Conservation (phyloP, 2,797 vertebrate species). For the Pseudotriccus pelzelni region DNA sequence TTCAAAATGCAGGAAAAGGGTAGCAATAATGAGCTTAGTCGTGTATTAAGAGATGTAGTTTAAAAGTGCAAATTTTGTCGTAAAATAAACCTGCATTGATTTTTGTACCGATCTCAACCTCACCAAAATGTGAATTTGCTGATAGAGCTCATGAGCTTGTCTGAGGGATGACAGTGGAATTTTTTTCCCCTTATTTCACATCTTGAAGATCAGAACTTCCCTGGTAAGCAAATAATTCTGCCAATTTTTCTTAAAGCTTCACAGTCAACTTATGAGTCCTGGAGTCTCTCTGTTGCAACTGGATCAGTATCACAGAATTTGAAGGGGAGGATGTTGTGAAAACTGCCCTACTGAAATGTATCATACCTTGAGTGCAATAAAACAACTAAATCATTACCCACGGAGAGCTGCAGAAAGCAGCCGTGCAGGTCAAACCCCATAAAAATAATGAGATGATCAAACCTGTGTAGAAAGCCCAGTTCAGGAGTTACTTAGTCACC, state of each 20-base stretch:
- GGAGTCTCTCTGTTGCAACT: background rate
- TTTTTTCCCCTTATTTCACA: background rate
- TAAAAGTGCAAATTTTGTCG: background rate
- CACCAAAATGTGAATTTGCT: background rate
- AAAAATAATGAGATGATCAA: background rate
- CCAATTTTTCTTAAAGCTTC: background rate
- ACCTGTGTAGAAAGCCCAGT: background rate
- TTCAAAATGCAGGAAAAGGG: background rate
- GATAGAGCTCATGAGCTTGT: background rate
- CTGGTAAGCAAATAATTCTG: background rate
- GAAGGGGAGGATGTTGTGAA: background rate
- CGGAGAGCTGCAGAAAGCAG: background rate
- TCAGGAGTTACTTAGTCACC: background rate
- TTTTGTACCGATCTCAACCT: background rate
- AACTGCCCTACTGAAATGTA: background rate
- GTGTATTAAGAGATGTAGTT: background rate
- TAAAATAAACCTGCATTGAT: background rate
- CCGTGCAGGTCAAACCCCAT: background rate
- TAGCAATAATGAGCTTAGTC: background rate
- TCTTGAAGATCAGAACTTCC: background rate
- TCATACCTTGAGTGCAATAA: background rate
- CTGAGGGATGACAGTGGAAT: background rate
- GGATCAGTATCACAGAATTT: background rate
- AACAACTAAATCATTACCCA: background rate
- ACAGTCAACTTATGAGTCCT: background rate